A percentile compares a stretch with the other conserved stretches of the same genome.
Evolutionary conservation across 2,113 vertebrate species (phyloP).

Genomic region (Sclerurus mexicanus): DNA sequence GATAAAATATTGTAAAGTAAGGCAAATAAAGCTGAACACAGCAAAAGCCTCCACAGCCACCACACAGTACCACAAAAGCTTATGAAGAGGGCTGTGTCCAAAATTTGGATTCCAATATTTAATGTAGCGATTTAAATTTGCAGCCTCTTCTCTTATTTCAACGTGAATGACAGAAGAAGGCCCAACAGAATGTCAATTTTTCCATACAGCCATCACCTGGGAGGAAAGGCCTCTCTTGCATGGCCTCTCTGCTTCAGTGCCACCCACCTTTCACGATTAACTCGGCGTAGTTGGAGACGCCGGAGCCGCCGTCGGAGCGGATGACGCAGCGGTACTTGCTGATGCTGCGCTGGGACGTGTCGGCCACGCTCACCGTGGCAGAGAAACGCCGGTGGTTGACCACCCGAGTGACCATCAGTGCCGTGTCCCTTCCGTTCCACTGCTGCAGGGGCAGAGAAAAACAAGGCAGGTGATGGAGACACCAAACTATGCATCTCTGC

Average conservation of each 20-base stretch:
- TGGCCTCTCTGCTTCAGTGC: not conserved
- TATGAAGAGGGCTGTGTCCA: not conserved
- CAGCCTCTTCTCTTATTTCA: not conserved
- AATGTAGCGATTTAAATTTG: not conserved
- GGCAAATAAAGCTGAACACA: not conserved
- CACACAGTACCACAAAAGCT: not conserved
- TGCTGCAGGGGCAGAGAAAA: constrained; percentile 76
- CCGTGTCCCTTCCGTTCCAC: constrained; percentile 93
- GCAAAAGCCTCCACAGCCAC: not conserved
- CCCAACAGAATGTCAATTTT: not conserved
- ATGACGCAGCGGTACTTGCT: constrained; percentile 96
- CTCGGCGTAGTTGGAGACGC: constrained; percentile 95
- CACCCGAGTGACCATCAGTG: constrained; percentile 93
- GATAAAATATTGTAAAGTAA: not conserved
- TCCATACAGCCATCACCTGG: rapidly evolving
- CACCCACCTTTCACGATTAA: constrained; percentile 94
- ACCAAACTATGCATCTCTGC: rapidly evolving
- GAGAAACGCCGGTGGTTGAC: constrained; percentile 96
- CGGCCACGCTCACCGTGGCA: constrained; percentile 89
- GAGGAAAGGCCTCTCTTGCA: not conserved
- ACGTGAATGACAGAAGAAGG: not conserved
- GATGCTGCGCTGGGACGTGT: constrained; percentile 90
- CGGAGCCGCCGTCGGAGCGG: constrained; percentile 90
- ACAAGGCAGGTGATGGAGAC: rapidly evolving
- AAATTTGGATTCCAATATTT: not conserved